Conservation (phyloP, 2,888 invertebrate genomes). For the Drosophila infuscata region DNA sequence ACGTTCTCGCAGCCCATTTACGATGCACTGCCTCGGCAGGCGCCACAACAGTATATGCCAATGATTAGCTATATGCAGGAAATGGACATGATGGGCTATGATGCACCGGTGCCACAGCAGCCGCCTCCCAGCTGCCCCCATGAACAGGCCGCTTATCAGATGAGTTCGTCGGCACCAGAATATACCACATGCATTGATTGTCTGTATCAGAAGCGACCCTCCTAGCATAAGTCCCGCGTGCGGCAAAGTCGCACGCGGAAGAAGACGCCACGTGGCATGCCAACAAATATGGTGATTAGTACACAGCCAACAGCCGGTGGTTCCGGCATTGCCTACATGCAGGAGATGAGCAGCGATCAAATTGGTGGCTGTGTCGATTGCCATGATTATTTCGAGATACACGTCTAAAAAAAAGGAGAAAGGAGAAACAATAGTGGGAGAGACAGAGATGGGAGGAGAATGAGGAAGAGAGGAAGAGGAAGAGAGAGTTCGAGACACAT, state of each 20-base stretch:
- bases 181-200: conserved; percentile 91
- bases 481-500: conserved; percentile 18
- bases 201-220: conserved; percentile 88
- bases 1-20: conserved; percentile 85
- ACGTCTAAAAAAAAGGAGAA: conserved; percentile 85
- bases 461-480: not conserved
- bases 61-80: conserved; percentile 57
- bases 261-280: conserved; percentile 84
- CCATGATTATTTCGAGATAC: conserved; percentile 87
- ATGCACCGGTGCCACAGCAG: conserved; percentile 53
- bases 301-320: conserved; percentile 61
- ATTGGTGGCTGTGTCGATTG: conserved; percentile 84
- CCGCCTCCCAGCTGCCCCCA: conserved; percentile 53
- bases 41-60: conserved; percentile 53
- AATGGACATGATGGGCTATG: conserved; percentile 51
- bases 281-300: conserved; percentile 66
- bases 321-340: conserved; percentile 56
- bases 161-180: conserved; percentile 86
- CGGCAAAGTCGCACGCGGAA: conserved; percentile 88
- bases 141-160: conserved; percentile 69
- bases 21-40: conserved; percentile 85
- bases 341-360: conserved; percentile 62
- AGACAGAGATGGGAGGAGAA: not conserved
- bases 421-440: too few species aligned
- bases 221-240: conserved; percentile 88